Base-by-base conservation (phyloP, 1,140 invertebrate genomes). In the Ceratina japonica region DNA sequence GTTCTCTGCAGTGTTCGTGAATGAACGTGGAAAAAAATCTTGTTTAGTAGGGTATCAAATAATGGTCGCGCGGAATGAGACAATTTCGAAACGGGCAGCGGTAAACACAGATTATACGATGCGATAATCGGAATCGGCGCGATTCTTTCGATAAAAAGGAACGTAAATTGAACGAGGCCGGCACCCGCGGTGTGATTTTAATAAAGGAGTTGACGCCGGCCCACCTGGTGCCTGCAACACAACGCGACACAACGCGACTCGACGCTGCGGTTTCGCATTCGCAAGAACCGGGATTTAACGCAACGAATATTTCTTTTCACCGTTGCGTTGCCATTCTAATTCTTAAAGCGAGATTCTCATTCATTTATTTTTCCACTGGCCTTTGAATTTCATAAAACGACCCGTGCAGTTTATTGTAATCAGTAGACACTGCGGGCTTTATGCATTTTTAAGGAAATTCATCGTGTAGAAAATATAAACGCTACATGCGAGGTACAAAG, bases 211-310 rank as follows among this genome's bases (percentile, higher is more conserved):
- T 68, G 62, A 56, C 31, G 74, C 31, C 1, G 16, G 51, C n/a
- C n/a, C 74, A 75, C 64, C 74, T 69, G 64, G 74, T 75, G 74
- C 64, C 27, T 49, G 52, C 16, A 31, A 31, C 37, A 15, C 61
- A 37, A 75, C 54, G 18, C 52, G 52, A n/a, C 13, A 44, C 37
- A 7, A 44, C 37, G 37, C 37, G 37, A 37, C 7, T 3, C 37
- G 37, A 44, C 24, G 24, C 49, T 56, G 37, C 51, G 37, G 37
- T 44, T 10, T 44, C 37, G 51, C 20, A 66, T 20, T 20, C 24
- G 27, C 5, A 10, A 27, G 16, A 58, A 75, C 44, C 37, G 15
- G 16, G 44, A 63, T 73, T 73, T 51, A 66, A 62, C 15, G n/a
- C 37, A 44, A 44, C 58, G 22, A 52, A 65, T 75, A 62, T 44